Percentiles rank a stretch among this genome's conserved stretches.
Conservation (phyloP, 2,888 invertebrate genomes). For the Theretra japonica region DNA sequence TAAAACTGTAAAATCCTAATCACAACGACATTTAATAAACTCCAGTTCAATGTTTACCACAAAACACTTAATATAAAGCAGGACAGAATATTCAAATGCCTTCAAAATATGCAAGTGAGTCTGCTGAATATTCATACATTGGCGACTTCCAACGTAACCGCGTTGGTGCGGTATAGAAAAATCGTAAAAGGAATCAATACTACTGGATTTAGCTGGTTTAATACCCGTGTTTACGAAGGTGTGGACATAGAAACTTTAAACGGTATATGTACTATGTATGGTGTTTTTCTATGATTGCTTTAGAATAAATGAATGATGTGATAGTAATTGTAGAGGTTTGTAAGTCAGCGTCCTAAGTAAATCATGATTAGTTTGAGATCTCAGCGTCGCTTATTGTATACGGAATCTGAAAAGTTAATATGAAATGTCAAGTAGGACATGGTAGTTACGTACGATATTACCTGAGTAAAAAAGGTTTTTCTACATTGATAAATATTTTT, state of each 20-base stretch:
- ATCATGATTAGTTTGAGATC: no score
- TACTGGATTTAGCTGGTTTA: conserved; percentile 52
- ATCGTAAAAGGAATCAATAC: conserved; percentile 37
- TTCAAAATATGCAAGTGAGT: conserved; percentile 22
- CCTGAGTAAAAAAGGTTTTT: no score
- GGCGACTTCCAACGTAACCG: neutral
- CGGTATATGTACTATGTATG: no score
- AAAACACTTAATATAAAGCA: conserved; percentile 22
- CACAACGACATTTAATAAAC: neutral
- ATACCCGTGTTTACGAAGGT: conserved; percentile 3
- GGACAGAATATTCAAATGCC: conserved; percentile 22
- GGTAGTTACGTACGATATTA: no score
- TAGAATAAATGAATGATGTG: no score
- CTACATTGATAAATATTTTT: no score
- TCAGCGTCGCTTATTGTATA: neutral
- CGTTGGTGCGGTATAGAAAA: neutral
- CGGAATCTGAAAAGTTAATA: neutral
- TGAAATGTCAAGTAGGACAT: no score
- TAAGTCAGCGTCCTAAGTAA: neutral
- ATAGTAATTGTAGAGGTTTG: no score
- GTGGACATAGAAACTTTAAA: neutral
- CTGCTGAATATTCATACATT: conserved; percentile 36
- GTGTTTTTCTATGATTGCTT: no score
- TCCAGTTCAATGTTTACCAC: conserved; percentile 16
- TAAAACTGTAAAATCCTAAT: neutral